Conservation (phyloP, 2,888 invertebrate genomes). For the Pomacea canaliculata region DNA sequence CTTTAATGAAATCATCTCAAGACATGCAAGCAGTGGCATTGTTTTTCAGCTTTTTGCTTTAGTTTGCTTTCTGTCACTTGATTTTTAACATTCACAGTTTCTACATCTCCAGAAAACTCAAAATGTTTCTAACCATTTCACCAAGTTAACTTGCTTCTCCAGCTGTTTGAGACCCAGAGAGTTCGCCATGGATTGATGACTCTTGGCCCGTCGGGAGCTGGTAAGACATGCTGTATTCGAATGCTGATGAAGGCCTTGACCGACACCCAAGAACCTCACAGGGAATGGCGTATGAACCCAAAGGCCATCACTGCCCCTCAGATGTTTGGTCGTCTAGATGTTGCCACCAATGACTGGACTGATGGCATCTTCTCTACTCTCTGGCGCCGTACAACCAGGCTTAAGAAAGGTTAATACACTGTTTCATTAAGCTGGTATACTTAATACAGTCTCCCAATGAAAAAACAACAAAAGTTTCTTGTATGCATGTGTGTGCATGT, state of each 20-base stretch:
- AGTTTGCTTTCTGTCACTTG: too few relatives aligned
- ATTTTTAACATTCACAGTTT: too few relatives aligned
- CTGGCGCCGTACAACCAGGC: conserved; percentile 86
- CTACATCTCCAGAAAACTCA: too few relatives aligned
- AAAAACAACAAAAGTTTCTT: background rate
- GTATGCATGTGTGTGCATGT: too few relatives aligned
- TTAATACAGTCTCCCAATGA: background rate
- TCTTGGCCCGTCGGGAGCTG: conserved; percentile 92
- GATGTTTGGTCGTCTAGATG: conserved; percentile 90
- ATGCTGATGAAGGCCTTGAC: conserved; percentile 92
- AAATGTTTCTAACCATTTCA: too few relatives aligned
- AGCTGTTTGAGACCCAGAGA: conserved; percentile 70
- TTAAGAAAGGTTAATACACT: conserved; percentile 73
- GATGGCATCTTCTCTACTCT: conserved; percentile 93
- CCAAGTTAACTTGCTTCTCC: conserved; percentile 2
- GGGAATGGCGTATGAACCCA: conserved; percentile 91
- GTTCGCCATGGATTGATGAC: conserved; percentile 80
- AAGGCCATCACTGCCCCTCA: conserved; percentile 93
- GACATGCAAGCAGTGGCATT: too few relatives aligned
- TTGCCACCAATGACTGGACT: conserved; percentile 93
- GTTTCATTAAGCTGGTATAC: too few relatives aligned
- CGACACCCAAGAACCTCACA: conserved; percentile 82
- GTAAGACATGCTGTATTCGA: conserved; percentile 92
- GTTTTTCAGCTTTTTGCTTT: too few relatives aligned
- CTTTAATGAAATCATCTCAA: too few relatives aligned